Conservation (phyloP, 2,113 vertebrate species). For the Tragelaphus scriptus region DNA sequence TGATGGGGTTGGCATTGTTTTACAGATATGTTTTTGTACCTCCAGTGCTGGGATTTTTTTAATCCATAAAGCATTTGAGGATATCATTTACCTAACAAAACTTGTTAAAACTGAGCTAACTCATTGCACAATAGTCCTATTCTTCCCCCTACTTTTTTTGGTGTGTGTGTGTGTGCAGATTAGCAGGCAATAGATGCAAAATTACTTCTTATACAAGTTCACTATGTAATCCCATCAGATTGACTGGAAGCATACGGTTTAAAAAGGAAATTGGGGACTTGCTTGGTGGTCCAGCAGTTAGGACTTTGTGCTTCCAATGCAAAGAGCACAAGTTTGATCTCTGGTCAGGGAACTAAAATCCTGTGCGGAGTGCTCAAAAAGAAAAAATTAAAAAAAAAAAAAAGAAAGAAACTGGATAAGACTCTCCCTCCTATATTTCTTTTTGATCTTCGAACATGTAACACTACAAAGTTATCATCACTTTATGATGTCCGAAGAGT, state of each 20-base stretch:
- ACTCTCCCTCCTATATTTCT: not conserved
- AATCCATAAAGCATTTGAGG: not conserved
- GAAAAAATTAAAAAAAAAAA: not conserved
- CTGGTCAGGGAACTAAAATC: not conserved
- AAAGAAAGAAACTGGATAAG: not conserved
- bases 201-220: not conserved
- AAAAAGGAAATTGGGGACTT: not conserved
- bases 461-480: not conserved
- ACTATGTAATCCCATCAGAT: not conserved
- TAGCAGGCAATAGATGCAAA: not conserved
- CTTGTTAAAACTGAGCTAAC: not conserved
- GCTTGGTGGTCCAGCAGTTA: not conserved
- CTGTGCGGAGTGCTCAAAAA: not conserved
- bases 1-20: not conserved
- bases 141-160: not conserved
- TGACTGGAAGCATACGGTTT: not conserved
- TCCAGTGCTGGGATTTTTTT: not conserved
- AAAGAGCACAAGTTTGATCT: not conserved
- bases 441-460: constrained; percentile 29
- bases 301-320: not conserved
- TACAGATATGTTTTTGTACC: not conserved
- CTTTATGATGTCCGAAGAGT: constrained; percentile 52
- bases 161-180: not conserved
- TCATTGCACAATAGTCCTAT: not conserved
- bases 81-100: not conserved